Conservation (phyloP, 2,797 vertebrate genomes). For the Cuniculus paca region DNA sequence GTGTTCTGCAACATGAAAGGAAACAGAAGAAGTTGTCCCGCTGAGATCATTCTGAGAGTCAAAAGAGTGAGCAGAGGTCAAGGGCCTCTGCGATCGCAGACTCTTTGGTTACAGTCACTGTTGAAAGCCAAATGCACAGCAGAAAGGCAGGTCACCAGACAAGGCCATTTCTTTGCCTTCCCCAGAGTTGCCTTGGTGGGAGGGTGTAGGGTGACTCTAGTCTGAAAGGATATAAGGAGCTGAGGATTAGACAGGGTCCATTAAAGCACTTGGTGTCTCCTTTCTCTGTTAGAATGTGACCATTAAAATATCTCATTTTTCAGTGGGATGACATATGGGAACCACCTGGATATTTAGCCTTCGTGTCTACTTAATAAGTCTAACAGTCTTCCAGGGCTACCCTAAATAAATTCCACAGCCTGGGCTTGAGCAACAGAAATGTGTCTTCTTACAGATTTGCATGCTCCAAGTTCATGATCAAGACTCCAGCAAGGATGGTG, state of each 20-base stretch:
- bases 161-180: neutral
- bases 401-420: too few relatives aligned
- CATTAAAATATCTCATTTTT: neutral
- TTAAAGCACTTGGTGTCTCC: neutral
- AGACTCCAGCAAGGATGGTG: too few relatives aligned
- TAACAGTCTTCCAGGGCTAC: neutral
- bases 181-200: neutral
- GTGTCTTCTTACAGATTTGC: neutral
- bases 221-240: slow-evolving; percentile 26
- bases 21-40: slow-evolving; percentile 75
- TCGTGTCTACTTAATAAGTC: neutral
- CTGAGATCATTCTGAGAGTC: slow-evolving; percentile 76
- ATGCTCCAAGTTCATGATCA: neutral
- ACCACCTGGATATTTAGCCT: neutral
- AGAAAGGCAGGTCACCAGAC: neutral
- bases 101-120: slow-evolving; percentile 50
- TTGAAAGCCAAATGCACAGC: neutral
- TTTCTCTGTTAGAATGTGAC: neutral
- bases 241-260: neutral
- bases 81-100: slow-evolving; percentile 65
- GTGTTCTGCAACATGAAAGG: slow-evolving; percentile 80
- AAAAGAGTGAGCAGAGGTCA: slow-evolving; percentile 79
- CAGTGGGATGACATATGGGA: neutral
- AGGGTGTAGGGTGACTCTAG: neutral
- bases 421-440: too few relatives aligned